Conservation (phyloP, 2,888 invertebrate genomes). For the Platynereis dumerilii region DNA sequence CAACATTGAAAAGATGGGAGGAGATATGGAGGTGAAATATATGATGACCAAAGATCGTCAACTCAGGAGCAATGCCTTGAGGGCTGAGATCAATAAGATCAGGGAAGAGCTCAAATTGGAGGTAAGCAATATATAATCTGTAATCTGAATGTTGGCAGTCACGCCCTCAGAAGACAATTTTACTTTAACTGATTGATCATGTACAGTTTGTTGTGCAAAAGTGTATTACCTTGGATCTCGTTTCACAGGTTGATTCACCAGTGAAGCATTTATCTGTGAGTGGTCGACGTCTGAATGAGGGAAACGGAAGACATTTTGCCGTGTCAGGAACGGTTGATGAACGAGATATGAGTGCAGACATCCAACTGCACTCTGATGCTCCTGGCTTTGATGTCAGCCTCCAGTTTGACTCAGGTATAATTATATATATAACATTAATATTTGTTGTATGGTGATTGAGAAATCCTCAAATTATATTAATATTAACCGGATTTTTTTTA, state of each 20-base stretch:
- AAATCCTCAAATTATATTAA: no score
- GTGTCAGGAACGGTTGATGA: conserved; percentile 13
- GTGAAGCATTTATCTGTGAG: background rate
- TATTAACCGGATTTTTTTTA: background rate
- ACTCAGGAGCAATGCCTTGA: conserved; percentile 40
- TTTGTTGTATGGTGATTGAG: no score
- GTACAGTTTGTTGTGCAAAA: no score
- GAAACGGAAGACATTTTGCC: conserved; percentile 14
- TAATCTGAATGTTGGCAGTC: no score
- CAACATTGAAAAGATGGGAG: conserved; percentile 31
- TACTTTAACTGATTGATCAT: no score
- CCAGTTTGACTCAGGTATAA: conserved; percentile 29
- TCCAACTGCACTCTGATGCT: conserved; percentile 4
- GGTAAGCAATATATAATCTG: conserved; percentile 32
- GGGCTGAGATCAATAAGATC: conserved; percentile 42
- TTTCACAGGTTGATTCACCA: background rate
- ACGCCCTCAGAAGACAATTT: no score
- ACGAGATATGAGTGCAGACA: conserved; percentile 9
- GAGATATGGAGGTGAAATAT: conserved; percentile 42
- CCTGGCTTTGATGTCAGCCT: conserved; percentile 18
- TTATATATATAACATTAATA: background rate
- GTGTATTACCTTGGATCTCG: background rate
- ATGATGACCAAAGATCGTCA: conserved; percentile 36
- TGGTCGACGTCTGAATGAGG: background rate
- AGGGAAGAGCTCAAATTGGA: conserved; percentile 39